Percentiles rank a stretch among this genome's conserved stretches.
These are phyloP conservation scores for Proteles cristata DNA, from an alignment of 2,113 vertebrate species.

Conservation along the genomic window DNA sequence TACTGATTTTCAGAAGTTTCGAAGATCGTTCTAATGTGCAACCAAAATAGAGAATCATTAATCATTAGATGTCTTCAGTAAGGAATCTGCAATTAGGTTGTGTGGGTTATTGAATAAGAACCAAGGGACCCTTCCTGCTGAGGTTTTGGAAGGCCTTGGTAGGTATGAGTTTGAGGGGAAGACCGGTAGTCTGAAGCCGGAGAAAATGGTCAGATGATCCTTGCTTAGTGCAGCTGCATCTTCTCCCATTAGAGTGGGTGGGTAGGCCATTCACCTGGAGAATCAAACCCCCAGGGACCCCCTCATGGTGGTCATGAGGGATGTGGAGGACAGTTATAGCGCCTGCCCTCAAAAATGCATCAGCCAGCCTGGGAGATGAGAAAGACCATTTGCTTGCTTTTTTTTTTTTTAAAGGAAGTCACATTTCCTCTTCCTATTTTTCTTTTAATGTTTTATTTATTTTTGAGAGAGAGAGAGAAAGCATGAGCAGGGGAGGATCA, in stretches of 20 bases:
- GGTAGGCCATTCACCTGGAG: not conserved
- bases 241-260: not conserved
- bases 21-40: not conserved
- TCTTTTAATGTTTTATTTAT: too few relatives aligned
- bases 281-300: not conserved
- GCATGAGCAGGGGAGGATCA: too few relatives aligned
- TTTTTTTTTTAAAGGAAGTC: too few relatives aligned
- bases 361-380: not conserved
- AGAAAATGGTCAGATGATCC: not conserved
- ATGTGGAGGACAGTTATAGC: too few relatives aligned
- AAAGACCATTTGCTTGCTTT: not conserved
- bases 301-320: not conserved
- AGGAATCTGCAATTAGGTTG: not conserved
- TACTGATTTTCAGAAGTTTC: not conserved
- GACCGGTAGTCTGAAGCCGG: not conserved
- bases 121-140: not conserved
- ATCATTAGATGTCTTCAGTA: not conserved
- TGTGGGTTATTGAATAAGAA: not conserved
- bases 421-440: too few relatives aligned
- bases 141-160: not conserved
- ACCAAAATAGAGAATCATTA: not conserved
- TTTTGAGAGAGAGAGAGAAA: too few relatives aligned
- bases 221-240: not conserved
- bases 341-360: not conserved
- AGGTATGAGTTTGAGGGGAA: not conserved